phyloP scores from a whole-genome alignment of 2,113 vertebrate genomes.

The Scytalopus superciliaris region DNA sequence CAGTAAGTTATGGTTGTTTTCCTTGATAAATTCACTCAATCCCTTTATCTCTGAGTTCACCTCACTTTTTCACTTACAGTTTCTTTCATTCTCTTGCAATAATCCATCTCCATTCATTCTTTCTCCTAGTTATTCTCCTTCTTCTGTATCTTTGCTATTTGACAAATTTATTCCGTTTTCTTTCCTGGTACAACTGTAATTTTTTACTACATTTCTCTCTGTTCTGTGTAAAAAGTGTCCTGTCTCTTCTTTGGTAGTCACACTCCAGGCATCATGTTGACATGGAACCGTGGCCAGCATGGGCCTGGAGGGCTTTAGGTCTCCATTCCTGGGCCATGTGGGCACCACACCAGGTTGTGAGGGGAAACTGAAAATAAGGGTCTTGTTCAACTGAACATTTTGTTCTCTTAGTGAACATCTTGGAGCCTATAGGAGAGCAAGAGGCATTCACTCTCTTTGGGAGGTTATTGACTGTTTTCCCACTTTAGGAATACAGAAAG shows the following conservation, averaged over 20 bases:
- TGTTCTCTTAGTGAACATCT: not conserved
- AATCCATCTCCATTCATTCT: not conserved
- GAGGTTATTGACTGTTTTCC: not conserved
- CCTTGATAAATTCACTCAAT: not conserved
- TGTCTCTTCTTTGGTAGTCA: not conserved
- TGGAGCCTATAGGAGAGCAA: not conserved
- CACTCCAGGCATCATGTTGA: not conserved
- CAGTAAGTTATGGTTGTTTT: not conserved
- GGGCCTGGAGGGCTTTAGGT: not conserved
- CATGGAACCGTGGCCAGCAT: not conserved
- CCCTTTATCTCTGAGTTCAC: not conserved
- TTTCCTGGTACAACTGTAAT: not conserved
- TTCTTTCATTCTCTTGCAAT: not conserved
- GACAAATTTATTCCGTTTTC: not conserved
- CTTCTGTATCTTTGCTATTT: not conserved
- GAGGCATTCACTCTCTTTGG: not conserved
- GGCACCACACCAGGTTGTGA: not conserved
- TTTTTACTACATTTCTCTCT: not conserved
- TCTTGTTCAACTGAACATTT: rapidly evolving
- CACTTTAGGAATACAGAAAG: not conserved
- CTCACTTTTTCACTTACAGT: not conserved
- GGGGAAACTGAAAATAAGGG: not conserved
- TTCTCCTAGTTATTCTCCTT: not conserved
- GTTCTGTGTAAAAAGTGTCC: not conserved
- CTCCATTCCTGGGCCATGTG: not conserved